Base-by-base conservation (phyloP, 2,113 vertebrate genomes). In the Cynocephalus volans region DNA sequence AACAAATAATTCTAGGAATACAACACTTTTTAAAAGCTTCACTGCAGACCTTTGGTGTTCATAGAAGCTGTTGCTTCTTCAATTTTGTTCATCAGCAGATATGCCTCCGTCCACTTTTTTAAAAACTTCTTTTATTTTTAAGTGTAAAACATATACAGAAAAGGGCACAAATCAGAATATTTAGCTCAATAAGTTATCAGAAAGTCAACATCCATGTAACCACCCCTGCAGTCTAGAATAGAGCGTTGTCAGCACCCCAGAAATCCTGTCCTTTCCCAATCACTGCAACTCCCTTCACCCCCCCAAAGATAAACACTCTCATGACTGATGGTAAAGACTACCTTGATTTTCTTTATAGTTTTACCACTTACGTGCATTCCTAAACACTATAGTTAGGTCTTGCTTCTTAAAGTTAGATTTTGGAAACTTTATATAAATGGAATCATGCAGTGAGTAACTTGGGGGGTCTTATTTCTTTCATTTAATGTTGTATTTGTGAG, bases 71-170 rank as follows among this genome's bases (percentile, higher is more conserved):
- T n/a, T 73, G 36, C 67, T 64, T 31, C 60, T 86, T 41, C 36
- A 26, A 17, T 76, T 88, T 84, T 69, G 62, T 13, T 83, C 79
- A 88, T 97, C 60, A 65, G 45, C n/a, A 84, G 45, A 45, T 83
- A 64, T 33, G 26, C 14, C n/a, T 88, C 28, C 33, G 28, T 36
- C 31, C 8, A 67, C 50, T 89, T 72, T 87, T 72, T 48, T 60
- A 0, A 45, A 69, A 58, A 6, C 31, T 93, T 76, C 6, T 92
- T 85, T 95, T 92, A 54, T 94, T 85, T 95, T 92, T 52, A 36
- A 69, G 45, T 80, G 48, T 64, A 79, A 73, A 72, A 72, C 6
- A 65, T 54, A 48, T 28, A 65, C 6, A 85, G 21, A 96, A 89
- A 92, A 77, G 3, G 6, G 1, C 36, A 73, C 54, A 77, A 50